Percentiles rank a stretch among this genome's conserved stretches.
Evolutionary conservation across 2,797 vertebrate species (phyloP).

Genomic region (Cirrhinus mrigala): DNA sequence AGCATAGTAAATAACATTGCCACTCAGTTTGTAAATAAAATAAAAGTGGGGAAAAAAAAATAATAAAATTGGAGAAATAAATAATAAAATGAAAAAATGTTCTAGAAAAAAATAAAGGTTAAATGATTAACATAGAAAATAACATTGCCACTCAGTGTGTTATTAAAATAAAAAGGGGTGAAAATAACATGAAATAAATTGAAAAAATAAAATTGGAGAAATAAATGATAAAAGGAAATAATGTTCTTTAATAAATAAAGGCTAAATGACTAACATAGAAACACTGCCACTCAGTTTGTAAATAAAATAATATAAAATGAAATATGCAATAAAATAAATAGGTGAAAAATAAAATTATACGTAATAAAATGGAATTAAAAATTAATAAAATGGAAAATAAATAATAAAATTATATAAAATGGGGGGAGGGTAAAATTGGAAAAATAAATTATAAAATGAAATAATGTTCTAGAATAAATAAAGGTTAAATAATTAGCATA

Average conservation of each 20-base stretch:
- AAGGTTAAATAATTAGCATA: neutral
- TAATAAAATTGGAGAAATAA: neutral
- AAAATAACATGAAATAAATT: too few relatives aligned
- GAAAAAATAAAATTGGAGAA: too few relatives aligned
- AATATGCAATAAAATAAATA: too few relatives aligned
- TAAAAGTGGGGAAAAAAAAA: neutral
- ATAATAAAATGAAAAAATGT: neutral
- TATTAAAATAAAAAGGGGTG: neutral
- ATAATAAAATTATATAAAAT: too few relatives aligned
- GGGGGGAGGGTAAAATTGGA: neutral
- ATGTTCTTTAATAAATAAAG: neutral
- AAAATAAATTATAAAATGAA: neutral
- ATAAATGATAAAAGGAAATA: neutral
- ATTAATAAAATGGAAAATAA: too few relatives aligned
- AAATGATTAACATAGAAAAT: neutral
- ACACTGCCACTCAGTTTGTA: neutral
- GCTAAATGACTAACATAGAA: neutral
- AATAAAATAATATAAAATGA: neutral
- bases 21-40: neutral
- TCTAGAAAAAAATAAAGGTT: neutral
- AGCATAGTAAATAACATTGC: neutral
- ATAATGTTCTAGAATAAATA: neutral
- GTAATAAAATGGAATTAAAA: too few relatives aligned
- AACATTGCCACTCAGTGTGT: neutral
- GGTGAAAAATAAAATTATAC: too few relatives aligned